phyloP scores from a whole-genome alignment of 1,140 invertebrate genomes.

The Reticulitermes speratus region DNA sequence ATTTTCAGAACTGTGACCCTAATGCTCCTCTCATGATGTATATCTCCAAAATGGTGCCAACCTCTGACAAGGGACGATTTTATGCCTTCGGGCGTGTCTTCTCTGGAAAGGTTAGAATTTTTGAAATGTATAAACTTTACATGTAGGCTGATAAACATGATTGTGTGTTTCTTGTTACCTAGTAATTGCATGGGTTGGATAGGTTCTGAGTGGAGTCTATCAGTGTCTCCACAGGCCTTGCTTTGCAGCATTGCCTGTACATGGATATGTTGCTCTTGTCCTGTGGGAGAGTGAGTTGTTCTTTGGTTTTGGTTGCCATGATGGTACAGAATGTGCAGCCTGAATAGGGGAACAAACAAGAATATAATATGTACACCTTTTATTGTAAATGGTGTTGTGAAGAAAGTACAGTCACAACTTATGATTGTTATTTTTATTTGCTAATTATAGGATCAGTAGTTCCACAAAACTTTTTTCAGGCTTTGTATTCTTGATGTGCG shows the following conservation, averaged over 20 bases:
- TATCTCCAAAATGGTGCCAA: conserved; percentile 99
- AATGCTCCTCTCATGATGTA: conserved; percentile 99
- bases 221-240: background rate
- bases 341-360: background rate
- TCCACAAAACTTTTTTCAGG: too few species aligned
- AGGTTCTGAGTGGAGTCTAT: too few species aligned
- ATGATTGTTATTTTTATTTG: too few species aligned
- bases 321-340: background rate
- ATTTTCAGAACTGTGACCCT: conserved; percentile 84
- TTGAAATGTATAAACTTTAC: too few species aligned
- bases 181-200: background rate
- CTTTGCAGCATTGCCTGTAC: background rate
- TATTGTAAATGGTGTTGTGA: too few species aligned
- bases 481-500: too few species aligned
- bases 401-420: too few species aligned
- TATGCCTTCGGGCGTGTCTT: conserved; percentile 99
- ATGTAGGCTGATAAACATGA: too few species aligned
- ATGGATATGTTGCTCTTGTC: background rate
- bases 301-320: conserved; percentile 6
- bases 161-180: too few species aligned
- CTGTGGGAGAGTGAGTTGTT: background rate
- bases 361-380: background rate
- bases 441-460: too few species aligned
- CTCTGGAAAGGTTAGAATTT: conserved; percentile 78
- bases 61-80: conserved; percentile 98